These are phyloP conservation scores for Heliocidaris erythrogramma DNA, from an alignment of 35 echinoderm and acorn worm species.

Conservation along the genomic window DNA sequence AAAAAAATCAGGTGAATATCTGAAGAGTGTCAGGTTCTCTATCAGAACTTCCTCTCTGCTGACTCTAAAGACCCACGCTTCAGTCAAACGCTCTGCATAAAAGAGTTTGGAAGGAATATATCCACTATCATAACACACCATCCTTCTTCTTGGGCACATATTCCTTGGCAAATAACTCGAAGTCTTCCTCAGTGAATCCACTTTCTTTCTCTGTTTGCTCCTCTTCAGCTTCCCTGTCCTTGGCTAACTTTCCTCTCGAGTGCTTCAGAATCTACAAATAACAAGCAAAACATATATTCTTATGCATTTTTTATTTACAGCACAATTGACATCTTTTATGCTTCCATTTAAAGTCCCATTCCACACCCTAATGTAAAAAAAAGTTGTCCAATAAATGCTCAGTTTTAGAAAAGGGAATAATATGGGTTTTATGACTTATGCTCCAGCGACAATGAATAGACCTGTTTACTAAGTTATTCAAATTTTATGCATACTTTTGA, in stretches of 20 bases:
- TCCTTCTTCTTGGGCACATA: slow-evolving; percentile 19
- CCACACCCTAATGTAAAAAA: neutral
- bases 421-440: too few relatives aligned
- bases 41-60: too few relatives aligned
- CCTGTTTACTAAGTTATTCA: too few relatives aligned
- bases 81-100: neutral
- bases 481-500: too few relatives aligned
- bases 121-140: neutral
- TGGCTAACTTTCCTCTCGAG: neutral
- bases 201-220: neutral
- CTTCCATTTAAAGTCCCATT: neutral
- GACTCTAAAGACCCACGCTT: too few relatives aligned
- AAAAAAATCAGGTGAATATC: too few relatives aligned
- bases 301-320: neutral
- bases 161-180: slow-evolving; percentile 19
- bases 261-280: slow-evolving; percentile 29
- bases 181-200: slow-evolving; percentile 35
- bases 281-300: neutral
- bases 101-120: neutral
- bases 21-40: too few relatives aligned
- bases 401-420: neutral
- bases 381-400: neutral
- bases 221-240: neutral
- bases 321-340: neutral
- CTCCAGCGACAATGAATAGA: too few relatives aligned